These are phyloP conservation scores for Tachina grossa DNA, from an alignment of 2,888 invertebrate genomes.

Conservation along the genomic window DNA sequence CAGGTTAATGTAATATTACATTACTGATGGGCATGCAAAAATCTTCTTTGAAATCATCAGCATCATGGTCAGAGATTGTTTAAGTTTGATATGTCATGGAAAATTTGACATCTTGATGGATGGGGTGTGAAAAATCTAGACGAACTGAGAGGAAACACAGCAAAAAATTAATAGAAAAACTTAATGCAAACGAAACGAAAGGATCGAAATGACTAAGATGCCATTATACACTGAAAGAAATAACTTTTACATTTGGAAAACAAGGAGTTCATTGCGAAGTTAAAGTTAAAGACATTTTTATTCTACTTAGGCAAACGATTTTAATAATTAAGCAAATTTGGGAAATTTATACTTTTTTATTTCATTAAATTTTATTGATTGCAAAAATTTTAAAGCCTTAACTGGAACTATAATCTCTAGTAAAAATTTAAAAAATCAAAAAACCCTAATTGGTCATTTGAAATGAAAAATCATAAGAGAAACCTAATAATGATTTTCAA, in stretches of 20 bases:
- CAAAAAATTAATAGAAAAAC: slow-evolving; percentile 41
- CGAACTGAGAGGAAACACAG: slow-evolving; percentile 41
- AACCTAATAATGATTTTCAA: no score
- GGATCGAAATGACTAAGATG: neutral
- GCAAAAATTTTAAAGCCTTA: no score
- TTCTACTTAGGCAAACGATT: neutral
- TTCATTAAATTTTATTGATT: no score
- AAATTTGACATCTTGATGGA: slow-evolving; percentile 79
- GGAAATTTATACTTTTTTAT: no score
- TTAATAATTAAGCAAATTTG: no score
- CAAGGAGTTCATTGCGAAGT: no score
- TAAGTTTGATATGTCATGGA: slow-evolving; percentile 79
- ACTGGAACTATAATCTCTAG: no score
- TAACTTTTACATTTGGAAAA: neutral
- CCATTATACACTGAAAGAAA: slow-evolving; percentile 38
- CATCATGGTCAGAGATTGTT: slow-evolving; percentile 64
- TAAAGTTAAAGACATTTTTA: no score
- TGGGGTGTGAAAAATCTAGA: slow-evolving; percentile 72
- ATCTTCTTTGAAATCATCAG: slow-evolving; percentile 22
- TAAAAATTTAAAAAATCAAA: no score
- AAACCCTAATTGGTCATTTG: no score
- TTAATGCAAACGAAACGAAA: slow-evolving; percentile 25
- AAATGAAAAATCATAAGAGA: no score
- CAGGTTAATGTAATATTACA: slow-evolving; percentile 80
- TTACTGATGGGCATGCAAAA: slow-evolving; percentile 77